Base-by-base conservation (phyloP, 2,888 invertebrate genomes). In the Molanna angustata region DNA sequence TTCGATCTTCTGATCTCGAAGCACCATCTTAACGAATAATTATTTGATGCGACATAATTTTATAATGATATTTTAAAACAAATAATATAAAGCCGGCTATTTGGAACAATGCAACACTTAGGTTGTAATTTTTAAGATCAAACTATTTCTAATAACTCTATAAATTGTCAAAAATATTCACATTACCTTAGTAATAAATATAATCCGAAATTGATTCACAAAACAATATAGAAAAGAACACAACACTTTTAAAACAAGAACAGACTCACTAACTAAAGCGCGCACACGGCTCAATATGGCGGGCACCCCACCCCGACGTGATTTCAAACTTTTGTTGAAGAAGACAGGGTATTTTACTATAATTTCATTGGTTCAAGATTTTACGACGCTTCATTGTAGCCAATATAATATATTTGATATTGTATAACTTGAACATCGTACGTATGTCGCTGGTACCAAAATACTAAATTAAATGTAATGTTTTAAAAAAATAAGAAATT, bases 221-320 rank as follows among this genome's bases (percentile, higher is more conserved):
- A 54, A 54, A 50, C 44, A 33, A 47, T 44, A 45, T 39, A 21
- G 45, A 44, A 50, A 50, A 54, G 50, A 50, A 54, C 50, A 35
- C 54, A 40, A 37, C 40, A 54, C 50, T 50, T 50, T 50, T 50
- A 45, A 43, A 47, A 54, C 54, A 54, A 54, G 54, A 49, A 54
- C 51, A 40, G 53, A 37, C 50, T 52, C 58, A 54, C 54, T 52
- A 43, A 37, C 46, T 40, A 22, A 39, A 48, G 49, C 58, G 55
- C 55, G 58, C 54, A 54, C 52, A 57, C 49, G 49, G 52, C 55
- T 51, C 58, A 58, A 58, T 58, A 58, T 58, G 58, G 58, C 58
- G 55, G 58, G 40, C 48, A 52, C 52, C 54, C 52, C 55, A 52
- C 58, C 55, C 54, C 55, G 49, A 49, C 51, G 48, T 43, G 51